Evolutionary conservation across 2,797 vertebrate species (phyloP), one percentile per base, ranked within the genome.

Genomic region (Falco novaeseelandiae): DNA sequence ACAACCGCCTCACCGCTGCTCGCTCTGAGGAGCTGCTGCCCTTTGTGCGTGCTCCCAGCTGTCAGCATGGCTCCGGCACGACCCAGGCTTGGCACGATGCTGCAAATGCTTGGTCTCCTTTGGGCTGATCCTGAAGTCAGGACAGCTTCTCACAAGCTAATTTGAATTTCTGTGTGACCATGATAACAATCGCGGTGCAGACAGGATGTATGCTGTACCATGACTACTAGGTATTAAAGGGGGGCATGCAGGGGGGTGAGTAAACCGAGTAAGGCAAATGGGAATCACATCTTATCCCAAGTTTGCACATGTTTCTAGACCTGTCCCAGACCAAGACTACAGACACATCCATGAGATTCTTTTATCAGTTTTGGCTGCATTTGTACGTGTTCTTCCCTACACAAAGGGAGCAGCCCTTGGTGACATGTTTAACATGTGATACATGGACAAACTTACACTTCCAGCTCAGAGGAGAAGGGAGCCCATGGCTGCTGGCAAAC

Each of bases 71-170:
- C 36, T 40, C 36, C 2, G 3, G 51, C 29, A 48, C 8, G 30
- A 54, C 22, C 38, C 0, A 0, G 34, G 29, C n/a, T 84, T 11
- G 1, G 23, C n/a, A n/a, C 0, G 0, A 34, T 1, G 4, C 44
- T 79, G 21, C 36, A 77, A 57, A 81, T 23, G 6, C 48, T 54
- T 26, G 8, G 23, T 46, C 22, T 65, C 27, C 72, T 66, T 54
- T 71, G 73, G 40, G 21, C 0, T 52, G 27, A 74, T 32, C 30
- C 52, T 27, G 36, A 76, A 76, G 16, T 40, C 71, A 73, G 59
- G 54, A 29, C 59, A 66, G 42, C 8, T 32, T 69, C 36, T n/a
- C 34, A 10, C 13, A 70, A 80, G 44, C 7, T 61, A 34, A 62
- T 34, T 2, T 22, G 51, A 83, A 69, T 83, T 80, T 88, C 86